Base-by-base conservation (phyloP, 2,113 vertebrate genomes). In the Peucedramus taeniatus region DNA sequence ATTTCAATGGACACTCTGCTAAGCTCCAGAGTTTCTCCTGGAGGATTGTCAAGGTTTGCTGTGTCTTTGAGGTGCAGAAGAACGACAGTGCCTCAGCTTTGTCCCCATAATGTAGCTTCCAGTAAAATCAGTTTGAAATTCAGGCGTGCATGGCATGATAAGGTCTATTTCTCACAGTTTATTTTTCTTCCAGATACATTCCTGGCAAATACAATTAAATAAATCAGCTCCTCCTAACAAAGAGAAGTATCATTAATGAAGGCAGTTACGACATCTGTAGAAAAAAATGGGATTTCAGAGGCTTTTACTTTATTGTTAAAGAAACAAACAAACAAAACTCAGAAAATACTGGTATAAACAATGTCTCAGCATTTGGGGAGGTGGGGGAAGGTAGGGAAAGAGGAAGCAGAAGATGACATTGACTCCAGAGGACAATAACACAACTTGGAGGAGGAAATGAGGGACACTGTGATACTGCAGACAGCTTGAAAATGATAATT, bases 191-290 rank as follows among this genome's bases (percentile, higher is more conserved):
- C 50, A 70, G 81, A 77, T 92, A 80, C 6, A 66, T 66, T 94
- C 81, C 75, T 94, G 70, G 93, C 66, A 90, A 94, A 93, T 59
- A 65, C 8, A 92, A 94, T 94, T 93, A 91, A 87, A 94, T 89
- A 91, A 91, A 93, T 93, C 91, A 80, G 33, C 39, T 74, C 21
- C 17, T 66, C 70, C 66, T 70, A 94, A 85, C 66, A 86, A 88
- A 89, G 24, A 63, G 75, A 86, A 94, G 18, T 15, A 42, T 72
- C 90, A 80, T 86, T 95, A 96, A 93, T 44, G 66, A 85, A 96
- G 75, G 75, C 77, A 78, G 80, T 54, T 77, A 54, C 0, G 3
- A 74, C 72, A 92, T 35, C 49, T 57, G 63, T 15, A 53, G 56
- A 70, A 88, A 80, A 88, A 87, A 86, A 93, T 12, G 31, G 22